phyloP scores from a whole-genome alignment of 2,113 vertebrate species.

The Cyanoliseus patagonus region DNA sequence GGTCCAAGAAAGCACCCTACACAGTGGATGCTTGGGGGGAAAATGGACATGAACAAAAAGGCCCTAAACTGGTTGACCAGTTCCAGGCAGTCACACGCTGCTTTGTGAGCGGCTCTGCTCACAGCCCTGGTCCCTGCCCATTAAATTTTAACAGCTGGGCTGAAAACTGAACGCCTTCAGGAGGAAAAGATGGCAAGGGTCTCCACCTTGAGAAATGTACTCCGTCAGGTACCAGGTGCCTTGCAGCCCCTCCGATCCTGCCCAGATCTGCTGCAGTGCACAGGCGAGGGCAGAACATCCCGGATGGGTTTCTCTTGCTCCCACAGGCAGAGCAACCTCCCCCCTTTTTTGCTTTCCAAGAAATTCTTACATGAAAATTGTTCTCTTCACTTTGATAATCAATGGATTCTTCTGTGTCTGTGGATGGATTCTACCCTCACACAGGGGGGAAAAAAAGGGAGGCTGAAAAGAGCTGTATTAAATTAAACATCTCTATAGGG shows the following conservation, averaged over 20 bases:
- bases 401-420: not conserved
- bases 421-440: not conserved
- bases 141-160: not conserved
- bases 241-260: not conserved
- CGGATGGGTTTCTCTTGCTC: rapidly evolving
- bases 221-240: not conserved
- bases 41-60: not conserved
- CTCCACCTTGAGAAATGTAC: not conserved
- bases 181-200: not conserved
- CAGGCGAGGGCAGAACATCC: not conserved
- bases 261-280: not conserved
- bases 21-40: not conserved
- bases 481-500: not conserved
- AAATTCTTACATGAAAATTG: not conserved
- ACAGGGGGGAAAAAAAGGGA: rapidly evolving
- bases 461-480: not conserved
- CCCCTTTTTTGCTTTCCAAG: not conserved
- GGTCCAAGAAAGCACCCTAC: not conserved
- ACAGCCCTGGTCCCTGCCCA: not conserved
- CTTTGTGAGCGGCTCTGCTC: not conserved
- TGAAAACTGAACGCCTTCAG: not conserved
- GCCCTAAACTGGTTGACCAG: not conserved
- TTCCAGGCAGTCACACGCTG: not conserved
- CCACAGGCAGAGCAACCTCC: not conserved
- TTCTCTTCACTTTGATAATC: not conserved